Evolutionary conservation across 2,888 invertebrate species (phyloP).

Genomic region (Troides helena): DNA sequence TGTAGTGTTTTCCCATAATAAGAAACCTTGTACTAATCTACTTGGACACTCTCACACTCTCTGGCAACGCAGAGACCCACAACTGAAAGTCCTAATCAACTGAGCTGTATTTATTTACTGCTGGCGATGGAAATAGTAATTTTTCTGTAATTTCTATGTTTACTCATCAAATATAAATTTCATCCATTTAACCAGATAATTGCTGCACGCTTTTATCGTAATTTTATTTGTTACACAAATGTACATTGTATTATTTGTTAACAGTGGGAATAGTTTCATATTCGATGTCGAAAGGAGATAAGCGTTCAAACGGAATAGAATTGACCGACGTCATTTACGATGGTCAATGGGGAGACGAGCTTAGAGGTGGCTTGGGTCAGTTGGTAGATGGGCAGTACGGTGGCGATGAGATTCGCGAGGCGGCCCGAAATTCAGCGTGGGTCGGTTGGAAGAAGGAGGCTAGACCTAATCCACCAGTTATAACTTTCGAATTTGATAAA

Average conservation of each 20-base stretch:
- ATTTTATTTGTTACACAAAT: background rate
- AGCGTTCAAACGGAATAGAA: conserved; percentile 88
- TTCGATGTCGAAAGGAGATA: conserved; percentile 93
- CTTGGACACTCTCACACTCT: too few relatives aligned
- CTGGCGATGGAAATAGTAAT: too few relatives aligned
- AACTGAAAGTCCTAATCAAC: too few relatives aligned
- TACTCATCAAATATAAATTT: background rate
- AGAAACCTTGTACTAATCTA: too few relatives aligned
- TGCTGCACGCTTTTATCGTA: background rate
- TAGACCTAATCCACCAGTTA: conserved; percentile 81
- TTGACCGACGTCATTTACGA: conserved; percentile 93
- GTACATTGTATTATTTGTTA: conserved; percentile 12
- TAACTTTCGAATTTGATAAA: conserved; percentile 91
- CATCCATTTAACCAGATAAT: background rate
- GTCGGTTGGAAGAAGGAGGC: conserved; percentile 94
- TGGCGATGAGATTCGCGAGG: conserved; percentile 83
- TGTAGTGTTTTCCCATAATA: too few relatives aligned
- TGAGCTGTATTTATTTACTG: too few relatives aligned
- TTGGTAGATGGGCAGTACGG: conserved; percentile 90
- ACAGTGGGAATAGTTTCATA: conserved; percentile 91
- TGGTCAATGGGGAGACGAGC: conserved; percentile 88
- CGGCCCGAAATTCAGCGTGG: conserved; percentile 86
- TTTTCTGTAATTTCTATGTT: background rate
- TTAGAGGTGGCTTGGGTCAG: conserved; percentile 90
- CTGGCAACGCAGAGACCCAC: too few relatives aligned